Base-by-base conservation (phyloP, 2,888 invertebrate species). In the Gymnoscelis rufifasciata region DNA sequence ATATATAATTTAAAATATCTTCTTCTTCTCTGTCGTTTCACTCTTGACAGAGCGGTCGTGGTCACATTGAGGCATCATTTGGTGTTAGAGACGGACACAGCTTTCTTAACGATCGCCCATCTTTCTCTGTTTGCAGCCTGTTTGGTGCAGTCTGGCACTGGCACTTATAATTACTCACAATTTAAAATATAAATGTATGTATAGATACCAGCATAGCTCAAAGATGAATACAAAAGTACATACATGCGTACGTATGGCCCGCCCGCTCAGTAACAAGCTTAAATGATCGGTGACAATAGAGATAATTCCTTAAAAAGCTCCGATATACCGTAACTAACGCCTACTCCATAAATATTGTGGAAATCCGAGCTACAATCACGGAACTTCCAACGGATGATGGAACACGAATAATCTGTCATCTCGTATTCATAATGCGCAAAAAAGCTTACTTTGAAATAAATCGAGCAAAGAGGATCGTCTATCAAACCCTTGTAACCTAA, bases 321-420 rank as follows among this genome's bases (percentile, higher is more conserved):
- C 13, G 37, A 37, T 37, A 29, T 46, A 12, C 33, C 23, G 27
- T 47, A 37, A 51, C 39, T 2, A 24, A 33, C 24, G 24, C 12
- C 26, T 29, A 12, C 24, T 26, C 10, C 30, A 38, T 38, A 42
- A 51, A 48, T 51, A 49, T 43, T 47, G 43, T 24, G 30, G 31
- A 45, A 50, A 42, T 42, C 47, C 12, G 44, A 41, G 31, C 27
- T 13, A 14, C 24, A 30, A 36, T 43, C 14, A 15, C 24, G 11
- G 27, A 12, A 27, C 30, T 39, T 29, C 19, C 7, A 13, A 26
- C 27, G 23, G 24, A 33, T 38, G 28, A 41, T 47, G 24, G n/a
- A 40, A 26, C n/a, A 14, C 10, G 6, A 35, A 15, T 10, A 35
- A 42, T 42, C 42, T 14, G n/a, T 42, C 29, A 42, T 33, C 27